Base-by-base conservation (phyloP, 92 coral and sea anemone genomes). In the Porites rus region DNA sequence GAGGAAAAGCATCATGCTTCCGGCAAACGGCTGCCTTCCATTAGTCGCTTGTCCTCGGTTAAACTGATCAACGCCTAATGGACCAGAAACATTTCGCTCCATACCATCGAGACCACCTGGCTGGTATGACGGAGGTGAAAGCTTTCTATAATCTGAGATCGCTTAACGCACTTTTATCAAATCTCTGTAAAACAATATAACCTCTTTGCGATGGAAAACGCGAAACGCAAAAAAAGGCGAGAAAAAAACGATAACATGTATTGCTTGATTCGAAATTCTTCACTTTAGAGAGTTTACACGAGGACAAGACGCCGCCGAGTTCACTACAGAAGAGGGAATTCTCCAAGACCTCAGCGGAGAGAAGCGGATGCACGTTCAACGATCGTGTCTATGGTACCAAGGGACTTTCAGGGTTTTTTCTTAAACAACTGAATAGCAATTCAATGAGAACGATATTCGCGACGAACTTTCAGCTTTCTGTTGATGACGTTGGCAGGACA, bases 341-440 rank as follows among this genome's bases (percentile, higher is more conserved):
- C 72, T 62, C 79, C 87, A 73, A 51, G 72, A 10, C 46, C 87
- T 72, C 87, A 79, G 63, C 79, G 79, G 52, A 25, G 80, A 52
- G 80, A 74, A 13, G 68, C 68, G 80, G 87, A 83, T 25, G 87
- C 87, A 65, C 87, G 87, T 25, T 83, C 87, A 51, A 83, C 87
- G 25, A 83, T 83, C 38, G 87, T 83, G 74, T 83, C 87, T 52
- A 63, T 83, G 80, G 80, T 83, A 17, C 87, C 87, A 28, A 83
- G 51, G 38, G 87, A 74, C 7, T 83, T 83, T 72, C 87, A 81
- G 20, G 52, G 24, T 38, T 81, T 81, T 81, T 81, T 63, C 28
- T 14, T 58, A 8, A 51, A 60, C 69, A 77, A 24, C 60, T 14
- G 80, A 21, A 10, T 11, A 51, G 46, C 43, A 31, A 81, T 31